Percentiles rank a stretch among this genome's conserved stretches.
Conservation (phyloP, 2,888 invertebrate genomes). For the Callinectes sapidus region DNA sequence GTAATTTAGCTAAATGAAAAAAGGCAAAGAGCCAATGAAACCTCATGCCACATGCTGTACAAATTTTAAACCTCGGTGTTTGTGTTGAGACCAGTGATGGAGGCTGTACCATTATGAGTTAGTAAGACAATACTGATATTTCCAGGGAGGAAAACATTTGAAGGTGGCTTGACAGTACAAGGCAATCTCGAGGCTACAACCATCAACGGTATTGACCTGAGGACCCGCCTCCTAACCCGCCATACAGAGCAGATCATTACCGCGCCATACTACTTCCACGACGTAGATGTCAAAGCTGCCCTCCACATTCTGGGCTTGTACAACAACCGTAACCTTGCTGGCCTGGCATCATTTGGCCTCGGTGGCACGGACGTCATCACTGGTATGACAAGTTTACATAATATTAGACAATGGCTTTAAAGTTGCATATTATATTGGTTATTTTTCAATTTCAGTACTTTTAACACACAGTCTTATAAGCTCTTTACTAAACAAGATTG, state of each 20-base stretch:
- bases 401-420: not conserved
- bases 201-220: constrained; percentile 50
- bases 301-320: constrained; percentile 24
- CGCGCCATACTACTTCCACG: constrained; percentile 20
- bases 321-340: constrained; percentile 45
- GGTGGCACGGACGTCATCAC: not conserved
- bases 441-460: no score
- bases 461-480: not conserved
- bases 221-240: constrained; percentile 40
- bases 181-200: constrained; percentile 38
- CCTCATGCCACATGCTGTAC: not conserved
- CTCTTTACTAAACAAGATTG: not conserved
- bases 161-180: constrained; percentile 27
- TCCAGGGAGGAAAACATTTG: constrained; percentile 49
- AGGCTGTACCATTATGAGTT: not conserved
- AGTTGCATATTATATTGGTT: not conserved
- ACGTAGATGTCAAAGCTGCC: constrained; percentile 2
- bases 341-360: constrained; percentile 16
- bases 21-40: not conserved
- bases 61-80: no score
- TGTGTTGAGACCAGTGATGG: not conserved
- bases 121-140: not conserved
- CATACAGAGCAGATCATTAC: constrained; percentile 52
- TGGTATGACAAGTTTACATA: constrained; percentile 3
- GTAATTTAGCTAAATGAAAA: not conserved